Evolutionary conservation across 2,797 vertebrate genomes (phyloP), one percentile per base, ranked within the genome.

Genomic region (Malurus leucopterus): DNA sequence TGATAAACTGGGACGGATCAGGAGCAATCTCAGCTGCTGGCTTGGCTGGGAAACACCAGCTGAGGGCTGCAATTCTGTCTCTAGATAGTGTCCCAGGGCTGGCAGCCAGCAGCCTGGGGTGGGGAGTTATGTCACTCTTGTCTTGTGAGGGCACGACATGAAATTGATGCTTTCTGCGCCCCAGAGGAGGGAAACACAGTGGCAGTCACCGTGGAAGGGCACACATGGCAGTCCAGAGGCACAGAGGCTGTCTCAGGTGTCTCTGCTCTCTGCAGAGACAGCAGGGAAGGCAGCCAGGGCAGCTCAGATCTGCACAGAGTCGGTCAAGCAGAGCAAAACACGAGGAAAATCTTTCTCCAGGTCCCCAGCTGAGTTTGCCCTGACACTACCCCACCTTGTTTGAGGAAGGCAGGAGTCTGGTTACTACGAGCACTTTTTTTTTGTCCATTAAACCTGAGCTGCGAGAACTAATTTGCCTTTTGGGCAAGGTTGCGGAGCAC

Each of bases 401-500:
- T 62, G 86, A 91, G 72, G 86, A 51, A 91, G 84, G 88, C 38
- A 76, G 92, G 90, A 41, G 78, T 92, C 90, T 94, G 90, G 81
- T 94, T 95, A 90, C 95, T 74, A 94, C 36, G 65, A 95, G 91
- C 64, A 55, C 75, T 88, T 91, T 91, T 86, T 88, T 91, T 91
- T 86, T 95, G 92, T 95, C 91, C 93, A 85, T 90, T 92, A 94
- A 95, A 94, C 75, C 69, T 86, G 88, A 95, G 86, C 94, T 92
- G 94, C 88, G 82, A 93, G 93, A 74, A 84, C 91, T 95, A 94
- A 95, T 94, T 93, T 94, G 88, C 91, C 84, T 94, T 92, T 93
- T 77, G 86, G 94, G 88, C 75, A 88, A 87, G 72, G 62, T 4
- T 61, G 55, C 41, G 34, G 81, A 59, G 36, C 13, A 92, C 91